A percentile compares a stretch with the other conserved stretches of the same genome.
Conservation (phyloP, 2,888 invertebrate genomes). For the Antheraea yamamai region DNA sequence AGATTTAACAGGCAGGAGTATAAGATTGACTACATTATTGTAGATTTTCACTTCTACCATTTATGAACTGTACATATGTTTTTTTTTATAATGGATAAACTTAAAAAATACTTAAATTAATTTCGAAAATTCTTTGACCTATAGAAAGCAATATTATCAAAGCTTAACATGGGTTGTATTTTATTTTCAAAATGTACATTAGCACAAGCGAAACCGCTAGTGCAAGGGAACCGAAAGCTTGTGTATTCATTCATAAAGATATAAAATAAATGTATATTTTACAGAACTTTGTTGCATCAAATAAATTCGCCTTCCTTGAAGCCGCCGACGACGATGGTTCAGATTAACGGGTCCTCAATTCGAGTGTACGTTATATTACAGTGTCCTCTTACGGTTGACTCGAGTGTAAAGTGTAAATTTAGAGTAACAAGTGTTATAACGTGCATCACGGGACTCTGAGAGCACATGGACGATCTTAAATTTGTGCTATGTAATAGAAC, state of each 20-base stretch:
- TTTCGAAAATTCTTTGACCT: no score
- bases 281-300: constrained; percentile 88
- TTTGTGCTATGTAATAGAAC: constrained; percentile 72
- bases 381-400: constrained; percentile 64
- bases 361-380: constrained; percentile 51
- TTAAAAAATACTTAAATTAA: no score
- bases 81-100: no score
- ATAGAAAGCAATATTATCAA: no score
- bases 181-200: neutral
- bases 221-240: no score
- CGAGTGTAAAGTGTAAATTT: constrained; percentile 79
- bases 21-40: no score
- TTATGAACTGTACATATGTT: no score
- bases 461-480: constrained; percentile 62
- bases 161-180: no score
- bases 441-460: constrained; percentile 55
- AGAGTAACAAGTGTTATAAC: constrained; percentile 67
- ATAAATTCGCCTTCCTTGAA: constrained; percentile 89
- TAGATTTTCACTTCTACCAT: no score
- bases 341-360: constrained; percentile 56
- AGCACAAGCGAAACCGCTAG: neutral
- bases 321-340: constrained; percentile 83
- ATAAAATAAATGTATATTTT: constrained; percentile 45
- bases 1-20: no score
- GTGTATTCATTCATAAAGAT: neutral